phyloP scores from a whole-genome alignment of 1,140 invertebrate genomes.

The Apis florea region DNA sequence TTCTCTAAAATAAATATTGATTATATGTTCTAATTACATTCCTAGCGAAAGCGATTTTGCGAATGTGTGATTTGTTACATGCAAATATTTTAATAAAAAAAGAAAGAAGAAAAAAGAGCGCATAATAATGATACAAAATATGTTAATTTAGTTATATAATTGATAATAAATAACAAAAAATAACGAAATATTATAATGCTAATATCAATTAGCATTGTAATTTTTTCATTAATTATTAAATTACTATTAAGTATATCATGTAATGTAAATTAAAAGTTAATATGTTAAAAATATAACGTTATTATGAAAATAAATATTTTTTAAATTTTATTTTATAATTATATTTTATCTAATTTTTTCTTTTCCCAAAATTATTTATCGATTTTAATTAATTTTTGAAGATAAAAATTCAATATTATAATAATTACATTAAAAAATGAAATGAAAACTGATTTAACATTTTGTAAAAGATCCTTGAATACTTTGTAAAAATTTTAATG shows the following conservation, averaged over 20 bases:
- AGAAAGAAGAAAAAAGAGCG: neutral
- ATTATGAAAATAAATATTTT: too few relatives aligned
- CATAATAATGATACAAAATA: neutral
- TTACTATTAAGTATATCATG: too few relatives aligned
- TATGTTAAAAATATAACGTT: neutral
- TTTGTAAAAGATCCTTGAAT: too few relatives aligned
- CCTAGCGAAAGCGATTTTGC: slow-evolving; percentile 21
- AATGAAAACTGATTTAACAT: too few relatives aligned
- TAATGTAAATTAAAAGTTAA: neutral
- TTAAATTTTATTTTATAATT: too few relatives aligned
- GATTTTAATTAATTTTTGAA: too few relatives aligned
- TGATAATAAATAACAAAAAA: neutral
- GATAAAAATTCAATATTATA: too few relatives aligned
- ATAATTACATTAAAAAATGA: too few relatives aligned
- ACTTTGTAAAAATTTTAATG: too few relatives aligned
- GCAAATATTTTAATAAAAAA: slow-evolving; percentile 1
- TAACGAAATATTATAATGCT: neutral
- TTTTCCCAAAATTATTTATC: too few relatives aligned
- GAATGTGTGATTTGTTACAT: slow-evolving; percentile 31
- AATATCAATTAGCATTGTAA: neutral
- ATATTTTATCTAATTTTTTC: too few relatives aligned
- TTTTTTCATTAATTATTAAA: neutral
- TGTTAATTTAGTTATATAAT: neutral
- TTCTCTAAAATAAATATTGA: neutral
- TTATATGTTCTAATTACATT: slow-evolving; percentile 7